Base-by-base conservation (phyloP, 2,888 invertebrate species). In the Ophion slaviceki region DNA sequence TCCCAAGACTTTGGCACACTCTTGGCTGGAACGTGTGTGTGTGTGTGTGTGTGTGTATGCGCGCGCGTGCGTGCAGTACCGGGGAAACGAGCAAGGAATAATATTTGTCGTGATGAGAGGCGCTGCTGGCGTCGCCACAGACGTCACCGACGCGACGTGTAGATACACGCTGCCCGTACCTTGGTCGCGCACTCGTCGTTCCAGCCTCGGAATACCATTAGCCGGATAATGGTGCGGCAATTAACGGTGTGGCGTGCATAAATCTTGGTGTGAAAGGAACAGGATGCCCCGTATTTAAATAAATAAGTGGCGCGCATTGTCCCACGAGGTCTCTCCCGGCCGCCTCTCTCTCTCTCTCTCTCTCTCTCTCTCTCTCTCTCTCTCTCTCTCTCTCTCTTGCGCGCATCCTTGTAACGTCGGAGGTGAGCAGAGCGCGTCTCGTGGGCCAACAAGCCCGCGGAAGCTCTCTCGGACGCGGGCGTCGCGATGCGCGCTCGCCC, bases 201-300 rank as follows among this genome's bases (percentile, higher is more conserved):
- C 80, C 77, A 70, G 83, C 68, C 90, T 89, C 89, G 91, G 93
- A 93, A 94, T 94, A 94, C 91, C 92, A 93, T 94, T 93, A 93
- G 92, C 88, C 91, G 91, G 89, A 93, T 93, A 93, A 93, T 93
- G 91, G 93, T 90, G 88, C 91, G 92, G 93, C 93, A 93, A 94
- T 94, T 94, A 94, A 93, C 93, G 91, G 92, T 91, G 90, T 92
- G 92, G 90, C 92, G 91, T 92, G 93, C 92, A 92, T 93, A 93
- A 93, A 93, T 93, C 93, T 92, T 92, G 89, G 89, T 89, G 90
- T 93, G 93, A 94, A 94, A 93, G 93, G 92, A 93, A 87, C 93
- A 93, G 93, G 93, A 93, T 92, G 92, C 93, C 91, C 88, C 90
- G 91, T 93, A 92, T 93, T 94, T 93, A 93, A 94, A 94, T 93